phyloP scores from a whole-genome alignment of 1,140 invertebrate species.

The Drosophila orosa region DNA sequence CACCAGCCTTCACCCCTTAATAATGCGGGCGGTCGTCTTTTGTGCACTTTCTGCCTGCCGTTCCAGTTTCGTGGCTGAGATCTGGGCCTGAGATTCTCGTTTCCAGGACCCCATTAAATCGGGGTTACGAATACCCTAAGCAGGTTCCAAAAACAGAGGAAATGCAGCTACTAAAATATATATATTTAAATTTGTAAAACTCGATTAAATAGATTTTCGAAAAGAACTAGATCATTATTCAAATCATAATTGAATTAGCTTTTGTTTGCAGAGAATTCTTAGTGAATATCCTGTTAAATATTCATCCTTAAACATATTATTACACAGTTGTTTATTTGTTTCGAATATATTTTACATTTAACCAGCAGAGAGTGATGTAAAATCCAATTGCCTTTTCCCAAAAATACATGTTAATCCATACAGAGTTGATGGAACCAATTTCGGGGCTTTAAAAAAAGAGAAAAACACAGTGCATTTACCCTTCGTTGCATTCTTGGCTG shows the following conservation, averaged over 20 bases:
- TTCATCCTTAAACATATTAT: neutral
- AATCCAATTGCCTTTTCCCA: neutral
- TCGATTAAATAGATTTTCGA: neutral
- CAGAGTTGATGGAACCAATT: conserved; percentile 1
- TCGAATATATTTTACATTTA: too few species aligned
- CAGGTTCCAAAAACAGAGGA: neutral
- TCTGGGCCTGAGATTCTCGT: conserved; percentile 18
- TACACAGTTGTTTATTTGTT: too few species aligned
- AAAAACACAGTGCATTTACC: conserved; percentile 13
- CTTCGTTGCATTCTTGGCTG: conserved; percentile 29
- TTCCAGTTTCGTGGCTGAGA: conserved; percentile 24
- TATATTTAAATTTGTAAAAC: neutral
- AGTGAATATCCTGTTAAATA: neutral
- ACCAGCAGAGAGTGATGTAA: too few species aligned
- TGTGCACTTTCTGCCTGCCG: conserved; percentile 23
- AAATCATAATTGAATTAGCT: neutral
- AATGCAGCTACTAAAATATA: neutral
- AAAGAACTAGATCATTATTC: neutral
- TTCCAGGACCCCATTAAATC: neutral
- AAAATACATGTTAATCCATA: neutral
- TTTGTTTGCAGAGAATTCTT: neutral
- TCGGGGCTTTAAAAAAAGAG: neutral
- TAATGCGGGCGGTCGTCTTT: conserved; percentile 31
- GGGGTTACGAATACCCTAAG: neutral
- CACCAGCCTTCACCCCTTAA: neutral